These are phyloP conservation scores for Drosophila testacea DNA, from an alignment of 2,888 invertebrate species.

Conservation along the genomic window DNA sequence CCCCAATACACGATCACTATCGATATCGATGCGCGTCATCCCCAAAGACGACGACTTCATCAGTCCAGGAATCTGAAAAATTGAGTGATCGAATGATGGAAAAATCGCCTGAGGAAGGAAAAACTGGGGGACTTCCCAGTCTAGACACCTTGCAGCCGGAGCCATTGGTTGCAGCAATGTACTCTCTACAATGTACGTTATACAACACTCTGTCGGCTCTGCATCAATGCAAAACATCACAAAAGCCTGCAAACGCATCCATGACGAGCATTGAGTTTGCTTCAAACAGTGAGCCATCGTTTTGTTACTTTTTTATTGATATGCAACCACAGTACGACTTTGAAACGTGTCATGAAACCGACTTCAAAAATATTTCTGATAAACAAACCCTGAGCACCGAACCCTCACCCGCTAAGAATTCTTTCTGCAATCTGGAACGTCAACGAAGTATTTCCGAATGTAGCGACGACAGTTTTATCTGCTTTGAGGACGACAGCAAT, in stretches of 20 bases:
- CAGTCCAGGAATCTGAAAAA: slow-evolving; percentile 43
- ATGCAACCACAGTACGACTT: slow-evolving; percentile 49
- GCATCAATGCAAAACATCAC: slow-evolving; percentile 56
- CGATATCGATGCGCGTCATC: slow-evolving; percentile 52
- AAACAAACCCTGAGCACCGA: slow-evolving; percentile 1
- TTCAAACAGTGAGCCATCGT: slow-evolving; percentile 40
- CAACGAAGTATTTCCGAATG: slow-evolving; percentile 69
- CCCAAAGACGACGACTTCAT: slow-evolving; percentile 6
- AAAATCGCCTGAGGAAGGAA: slow-evolving; percentile 22
- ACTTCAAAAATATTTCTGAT: slow-evolving; percentile 41
- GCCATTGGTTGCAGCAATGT: slow-evolving; percentile 62
- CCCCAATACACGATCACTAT: slow-evolving; percentile 66
- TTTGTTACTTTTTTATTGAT: slow-evolving; percentile 68
- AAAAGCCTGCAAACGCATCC: slow-evolving; percentile 40
- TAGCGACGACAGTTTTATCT: slow-evolving; percentile 71
- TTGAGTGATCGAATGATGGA: slow-evolving; percentile 29
- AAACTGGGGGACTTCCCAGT: slow-evolving; percentile 23
- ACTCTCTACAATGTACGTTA: slow-evolving; percentile 63
- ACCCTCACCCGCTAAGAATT: slow-evolving; percentile 2
- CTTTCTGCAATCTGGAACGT: slow-evolving; percentile 30
- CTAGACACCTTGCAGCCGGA: slow-evolving; percentile 54
- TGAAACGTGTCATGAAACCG: slow-evolving; percentile 39
- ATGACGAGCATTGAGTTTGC: slow-evolving; percentile 48
- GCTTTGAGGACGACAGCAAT: slow-evolving; percentile 60
- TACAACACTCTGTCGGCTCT: slow-evolving; percentile 53